Base-by-base conservation (phyloP, 2,888 invertebrate species). In the Rotaria magnacalcarata region DNA sequence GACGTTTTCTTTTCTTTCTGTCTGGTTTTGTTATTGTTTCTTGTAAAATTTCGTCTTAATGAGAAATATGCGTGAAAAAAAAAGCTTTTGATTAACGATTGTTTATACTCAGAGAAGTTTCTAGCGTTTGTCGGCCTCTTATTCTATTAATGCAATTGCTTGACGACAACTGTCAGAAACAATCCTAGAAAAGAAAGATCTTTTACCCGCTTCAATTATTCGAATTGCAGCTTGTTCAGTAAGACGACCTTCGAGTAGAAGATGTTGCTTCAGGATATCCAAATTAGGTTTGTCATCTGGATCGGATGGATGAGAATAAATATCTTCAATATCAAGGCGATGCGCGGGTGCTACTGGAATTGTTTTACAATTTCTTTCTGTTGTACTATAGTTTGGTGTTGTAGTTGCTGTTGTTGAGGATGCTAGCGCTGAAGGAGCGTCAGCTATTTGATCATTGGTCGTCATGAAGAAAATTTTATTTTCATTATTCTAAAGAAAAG, bases 191-290 rank as follows among this genome's bases (percentile, higher is more conserved):
- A 60, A 6, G 11, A 14, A 52, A 60, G 6, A 27, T 67, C 16
- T 14, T 16, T 94, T 80, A 80, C 80, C 80, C 24, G 3, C n/a
- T 80, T 96, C 96, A 92, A 99, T 97, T 92, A 99, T 96, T 90
- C 96, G 94, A 90, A 99, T 93, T 89, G 98, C 98, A 89, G 96
- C 97, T 91, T 95, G 94, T 93, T 99, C 98, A 92, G 98, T 97
- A 92, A 99, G 96, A 91, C 98, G 94, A 88, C 99, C 99, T 93
- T 99, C 98, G 91, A 96, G 93, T 91, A 97, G 95, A 93, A 99
- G 99, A 93, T 99, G 98, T 93, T 97, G 96, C 93, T 98, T 98
- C 91, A 99, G 94, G 90, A 97, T 95, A 92, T 99, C 98, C 91
- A 96, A 96, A 91, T 95, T 94, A 90, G 98, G 98, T 24, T 54